Percentiles rank a stretch among this genome's conserved stretches.
phyloP scores from a whole-genome alignment of 1,140 invertebrate species.

The Brachionus rotundiformis region DNA sequence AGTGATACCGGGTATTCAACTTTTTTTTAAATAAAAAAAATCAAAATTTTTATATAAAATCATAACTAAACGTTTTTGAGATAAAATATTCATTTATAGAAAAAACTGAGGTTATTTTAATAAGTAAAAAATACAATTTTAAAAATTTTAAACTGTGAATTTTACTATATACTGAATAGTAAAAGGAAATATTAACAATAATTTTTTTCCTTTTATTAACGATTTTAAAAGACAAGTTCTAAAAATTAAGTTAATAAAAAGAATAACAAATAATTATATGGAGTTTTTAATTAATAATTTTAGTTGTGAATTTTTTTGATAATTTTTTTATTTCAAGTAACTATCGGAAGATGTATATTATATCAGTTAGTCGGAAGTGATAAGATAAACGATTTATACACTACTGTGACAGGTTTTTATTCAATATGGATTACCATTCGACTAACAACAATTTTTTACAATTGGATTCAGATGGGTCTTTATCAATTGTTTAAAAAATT shows the following conservation, averaged over 20 bases:
- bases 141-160: too few species aligned
- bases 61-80: too few species aligned
- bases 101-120: too few species aligned
- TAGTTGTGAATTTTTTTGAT: too few species aligned
- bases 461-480: conserved; percentile 84
- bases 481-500: conserved; percentile 74
- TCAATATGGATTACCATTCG: conserved; percentile 83
- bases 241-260: too few species aligned
- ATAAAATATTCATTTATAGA: background rate
- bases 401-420: conserved; percentile 88
- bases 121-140: too few species aligned
- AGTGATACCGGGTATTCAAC: conserved; percentile 74
- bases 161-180: too few species aligned
- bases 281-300: too few species aligned
- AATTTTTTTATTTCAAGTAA: conserved; percentile 67
- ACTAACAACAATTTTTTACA: conserved; percentile 74
- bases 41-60: background rate
- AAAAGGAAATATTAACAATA: too few species aligned
- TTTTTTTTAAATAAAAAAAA: background rate
- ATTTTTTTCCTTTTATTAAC: too few species aligned
- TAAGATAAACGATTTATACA: conserved; percentile 89
- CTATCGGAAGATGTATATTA: conserved; percentile 83
- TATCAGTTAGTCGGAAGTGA: conserved; percentile 73
- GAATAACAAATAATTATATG: too few species aligned
- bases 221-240: too few species aligned